Conservation (phyloP, 2,797 vertebrate species). For the Lagorchestes hirsutus region DNA sequence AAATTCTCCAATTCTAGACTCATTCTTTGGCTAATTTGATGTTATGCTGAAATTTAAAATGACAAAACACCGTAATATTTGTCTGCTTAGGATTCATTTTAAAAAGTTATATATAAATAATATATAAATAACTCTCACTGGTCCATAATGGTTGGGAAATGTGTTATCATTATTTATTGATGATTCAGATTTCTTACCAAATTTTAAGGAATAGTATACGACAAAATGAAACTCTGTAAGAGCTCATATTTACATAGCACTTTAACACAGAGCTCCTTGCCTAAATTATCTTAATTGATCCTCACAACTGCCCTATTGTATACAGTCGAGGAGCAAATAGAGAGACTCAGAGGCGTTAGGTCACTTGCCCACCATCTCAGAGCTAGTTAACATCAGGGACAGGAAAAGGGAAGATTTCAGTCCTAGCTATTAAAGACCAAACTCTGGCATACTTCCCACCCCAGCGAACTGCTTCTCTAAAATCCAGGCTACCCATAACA, state of each 20-base stretch:
- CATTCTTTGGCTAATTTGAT: not conserved
- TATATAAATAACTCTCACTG: not conserved
- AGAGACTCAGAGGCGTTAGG: not conserved
- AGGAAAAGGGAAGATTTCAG: not conserved
- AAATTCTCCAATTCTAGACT: not conserved
- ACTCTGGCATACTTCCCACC: not conserved
- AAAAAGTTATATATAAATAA: not conserved
- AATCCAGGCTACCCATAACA: not conserved
- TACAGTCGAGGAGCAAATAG: not conserved
- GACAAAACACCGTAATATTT: not conserved
- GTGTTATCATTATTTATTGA: not conserved
- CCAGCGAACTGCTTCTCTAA: not conserved
- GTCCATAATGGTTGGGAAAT: not conserved
- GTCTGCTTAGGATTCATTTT: not conserved
- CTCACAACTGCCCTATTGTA: not conserved
- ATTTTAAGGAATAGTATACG: not conserved
- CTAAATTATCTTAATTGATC: not conserved
- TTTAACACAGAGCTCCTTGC: not conserved
- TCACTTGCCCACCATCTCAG: not conserved
- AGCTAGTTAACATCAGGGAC: not conserved
- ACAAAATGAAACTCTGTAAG: not conserved
- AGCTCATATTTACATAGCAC: not conserved
- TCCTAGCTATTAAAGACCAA: not conserved
- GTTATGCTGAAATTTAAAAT: not conserved
- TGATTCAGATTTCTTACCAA: not conserved